Evolutionary conservation across 1,140 invertebrate genomes (phyloP), one percentile per base, ranked within the genome.

Genomic region (Neodiprion virginianus): DNA sequence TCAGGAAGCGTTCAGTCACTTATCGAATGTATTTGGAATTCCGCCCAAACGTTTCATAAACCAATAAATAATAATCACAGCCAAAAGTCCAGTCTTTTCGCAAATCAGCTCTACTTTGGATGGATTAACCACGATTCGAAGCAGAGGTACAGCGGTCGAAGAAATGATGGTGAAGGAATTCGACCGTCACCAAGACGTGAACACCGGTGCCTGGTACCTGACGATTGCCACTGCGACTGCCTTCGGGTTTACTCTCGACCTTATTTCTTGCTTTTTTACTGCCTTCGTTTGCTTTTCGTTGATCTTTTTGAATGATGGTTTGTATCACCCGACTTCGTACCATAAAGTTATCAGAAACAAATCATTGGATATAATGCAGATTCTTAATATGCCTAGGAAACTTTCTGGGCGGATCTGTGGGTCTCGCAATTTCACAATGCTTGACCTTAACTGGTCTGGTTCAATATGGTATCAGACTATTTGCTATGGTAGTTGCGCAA

Each of bases 111-210:
- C 95, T 40, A 94, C 94, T 0, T 88, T 97, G 74, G 89, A 93
- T 70, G 96, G 96, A 1, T 84, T 98, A 10, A 91, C 92, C 53
- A 97, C 95, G 1, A 95, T 98, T 75, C 89, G 96, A 67, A 93
- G 96, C 1, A 92, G 92, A 74, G 88, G 88, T 48, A 93, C 92
- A 1, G 90, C 96, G 81, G 28, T 40, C 28, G 28, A 2, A 94
- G 87, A 90, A 67, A 91, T 93, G 74, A 90, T 97, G 73, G 91
- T 92, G 68, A 88, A 92, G 61, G 92, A 94, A 78, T 96, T 95
- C 78, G 94, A 96, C 81, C 90, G 86, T 79, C 92, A 91, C 85
- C 93, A 91, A 87, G 92, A 90, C 87, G 87, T 89, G 40, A 88
- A 93, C 80, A 89, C 89, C 67, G 87, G 88, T 49, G 91, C 91